These are phyloP conservation scores for Sparus aurata DNA, from an alignment of 2,797 vertebrate genomes.

Conservation along the genomic window DNA sequence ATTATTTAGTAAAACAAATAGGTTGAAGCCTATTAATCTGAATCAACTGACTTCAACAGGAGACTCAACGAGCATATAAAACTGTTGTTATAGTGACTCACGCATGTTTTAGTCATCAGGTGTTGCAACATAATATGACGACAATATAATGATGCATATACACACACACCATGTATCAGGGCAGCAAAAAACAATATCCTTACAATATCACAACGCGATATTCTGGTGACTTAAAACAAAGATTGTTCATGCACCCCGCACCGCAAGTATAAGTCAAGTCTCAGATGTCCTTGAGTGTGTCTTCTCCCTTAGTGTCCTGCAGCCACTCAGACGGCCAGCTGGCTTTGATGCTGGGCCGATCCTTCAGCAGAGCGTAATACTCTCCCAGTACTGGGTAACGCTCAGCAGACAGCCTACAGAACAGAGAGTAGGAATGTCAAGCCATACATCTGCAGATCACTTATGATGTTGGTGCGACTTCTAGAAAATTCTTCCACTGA, in stretches of 20 bases:
- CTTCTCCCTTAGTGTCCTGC: slow-evolving; percentile 71
- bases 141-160: too few relatives aligned
- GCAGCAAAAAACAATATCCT: too few relatives aligned
- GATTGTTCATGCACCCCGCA: too few relatives aligned
- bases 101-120: too few relatives aligned
- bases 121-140: too few relatives aligned
- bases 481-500: slow-evolving; percentile 43
- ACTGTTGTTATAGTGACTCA: too few relatives aligned
- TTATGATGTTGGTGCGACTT: too few relatives aligned
- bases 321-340: slow-evolving; percentile 85
- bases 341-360: slow-evolving; percentile 82
- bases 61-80: too few relatives aligned
- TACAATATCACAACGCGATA: too few relatives aligned
- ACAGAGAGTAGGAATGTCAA: not conserved
- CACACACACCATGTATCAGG: too few relatives aligned
- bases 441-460: not conserved
- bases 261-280: not conserved
- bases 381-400: slow-evolving; percentile 76
- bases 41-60: not conserved
- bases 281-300: slow-evolving; percentile 80
- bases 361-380: slow-evolving; percentile 80
- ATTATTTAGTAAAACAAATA: not conserved
- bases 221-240: too few relatives aligned
- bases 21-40: not conserved
- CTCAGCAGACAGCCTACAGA: slow-evolving; percentile 75